Evolutionary conservation across 2,113 vertebrate genomes (phyloP).

Genomic region (Epinephelus fuscoguttatus): DNA sequence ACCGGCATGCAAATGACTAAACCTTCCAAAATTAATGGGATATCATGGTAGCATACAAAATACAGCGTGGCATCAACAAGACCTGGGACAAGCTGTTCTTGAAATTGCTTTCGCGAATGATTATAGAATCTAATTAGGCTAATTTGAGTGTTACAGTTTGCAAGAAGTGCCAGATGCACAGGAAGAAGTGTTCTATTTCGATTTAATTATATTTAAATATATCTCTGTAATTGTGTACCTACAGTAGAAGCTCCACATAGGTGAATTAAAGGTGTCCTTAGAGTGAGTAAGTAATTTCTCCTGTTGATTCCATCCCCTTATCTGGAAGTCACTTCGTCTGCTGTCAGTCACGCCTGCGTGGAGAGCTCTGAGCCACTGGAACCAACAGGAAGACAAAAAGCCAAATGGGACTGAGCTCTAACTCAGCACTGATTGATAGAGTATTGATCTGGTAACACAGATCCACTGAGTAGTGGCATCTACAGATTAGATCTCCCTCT

Average conservation of each 20-base stretch:
- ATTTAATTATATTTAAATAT: slow-evolving; percentile 1
- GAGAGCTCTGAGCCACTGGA: slow-evolving; percentile 13
- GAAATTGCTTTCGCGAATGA: slow-evolving; percentile 34
- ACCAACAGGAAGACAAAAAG: slow-evolving; percentile 39
- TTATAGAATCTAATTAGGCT: slow-evolving; percentile 49
- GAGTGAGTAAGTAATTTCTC: slow-evolving; percentile 5
- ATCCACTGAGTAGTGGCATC: slow-evolving; percentile 24
- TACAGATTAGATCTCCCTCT: slow-evolving; percentile 33
- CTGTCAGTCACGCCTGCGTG: slow-evolving; percentile 31
- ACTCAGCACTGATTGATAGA: slow-evolving; percentile 55
- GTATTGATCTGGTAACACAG: slow-evolving; percentile 63
- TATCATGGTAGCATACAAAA: slow-evolving; percentile 48
- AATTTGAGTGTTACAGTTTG: slow-evolving; percentile 26
- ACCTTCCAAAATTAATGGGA: slow-evolving; percentile 62
- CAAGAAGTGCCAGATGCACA: neutral
- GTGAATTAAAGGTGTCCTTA: slow-evolving; percentile 6
- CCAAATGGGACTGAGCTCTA: slow-evolving; percentile 29
- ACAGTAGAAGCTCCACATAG: neutral
- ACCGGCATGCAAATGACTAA: slow-evolving; percentile 65
- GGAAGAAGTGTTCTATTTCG: neutral
- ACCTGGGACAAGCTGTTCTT: slow-evolving; percentile 35
- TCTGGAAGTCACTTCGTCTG: slow-evolving; percentile 21
- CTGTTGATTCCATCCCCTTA: slow-evolving; percentile 2
- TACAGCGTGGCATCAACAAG: slow-evolving; percentile 33
- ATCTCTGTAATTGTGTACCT: neutral